Evolutionary conservation across 2,797 vertebrate genomes (phyloP).

Genomic region (Acipenser oxyrinchus): DNA sequence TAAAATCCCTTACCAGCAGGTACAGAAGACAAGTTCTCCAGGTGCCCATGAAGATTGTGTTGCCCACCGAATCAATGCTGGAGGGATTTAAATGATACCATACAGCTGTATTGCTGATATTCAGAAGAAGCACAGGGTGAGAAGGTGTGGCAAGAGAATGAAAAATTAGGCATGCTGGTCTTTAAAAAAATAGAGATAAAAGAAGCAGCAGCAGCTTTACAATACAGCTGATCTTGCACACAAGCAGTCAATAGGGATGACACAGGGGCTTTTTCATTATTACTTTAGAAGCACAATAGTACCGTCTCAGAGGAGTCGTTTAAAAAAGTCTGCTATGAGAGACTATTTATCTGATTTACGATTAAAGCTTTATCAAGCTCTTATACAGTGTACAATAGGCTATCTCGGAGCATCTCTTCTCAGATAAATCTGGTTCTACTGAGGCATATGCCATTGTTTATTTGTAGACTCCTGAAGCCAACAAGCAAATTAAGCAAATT

Average conservation of each 20-base stretch:
- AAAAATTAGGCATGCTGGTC: not conserved
- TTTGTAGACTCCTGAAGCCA: not conserved
- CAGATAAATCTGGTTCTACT: not conserved
- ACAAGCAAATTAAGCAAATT: not conserved
- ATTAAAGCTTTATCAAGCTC: not conserved
- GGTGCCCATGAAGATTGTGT: too few species aligned
- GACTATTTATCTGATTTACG: constrained; percentile 3
- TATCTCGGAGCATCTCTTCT: not conserved
- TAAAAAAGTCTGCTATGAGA: not conserved
- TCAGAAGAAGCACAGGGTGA: not conserved
- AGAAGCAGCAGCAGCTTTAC: not conserved
- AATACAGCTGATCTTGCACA: not conserved
- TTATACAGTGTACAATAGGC: constrained; percentile 1
- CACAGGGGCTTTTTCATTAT: not conserved
- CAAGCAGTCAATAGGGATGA: constrained; percentile 4
- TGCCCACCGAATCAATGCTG: too few species aligned
- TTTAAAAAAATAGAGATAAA: not conserved
- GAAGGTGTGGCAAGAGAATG: not conserved
- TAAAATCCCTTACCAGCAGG: too few species aligned
- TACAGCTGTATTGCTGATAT: too few species aligned
- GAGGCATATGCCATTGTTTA: too few species aligned
- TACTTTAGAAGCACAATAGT: constrained; percentile 2
- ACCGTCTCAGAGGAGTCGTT: not conserved
- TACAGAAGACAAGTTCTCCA: too few species aligned
- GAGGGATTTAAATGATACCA: too few species aligned